Percentiles rank a stretch among this genome's conserved stretches.
Conservation (phyloP, 53 echinoderm and acorn worm genomes). For the Apostichopus leukothele region DNA sequence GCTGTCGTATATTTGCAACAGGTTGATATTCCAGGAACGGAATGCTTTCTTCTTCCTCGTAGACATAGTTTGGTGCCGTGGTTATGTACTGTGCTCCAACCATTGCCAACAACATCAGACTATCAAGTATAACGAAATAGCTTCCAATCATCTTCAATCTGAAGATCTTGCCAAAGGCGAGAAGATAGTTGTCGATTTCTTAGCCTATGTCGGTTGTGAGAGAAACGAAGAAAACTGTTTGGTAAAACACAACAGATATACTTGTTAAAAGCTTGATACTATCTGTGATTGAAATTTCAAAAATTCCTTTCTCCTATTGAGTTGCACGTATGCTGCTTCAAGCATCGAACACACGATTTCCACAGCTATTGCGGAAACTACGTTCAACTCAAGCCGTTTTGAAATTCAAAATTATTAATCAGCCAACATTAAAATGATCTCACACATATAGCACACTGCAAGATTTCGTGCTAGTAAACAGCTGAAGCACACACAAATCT, state of each 20-base stretch:
- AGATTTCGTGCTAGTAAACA: neutral
- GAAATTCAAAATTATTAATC: constrained; percentile 4
- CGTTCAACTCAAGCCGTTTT: constrained; percentile 3
- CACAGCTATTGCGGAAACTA: neutral
- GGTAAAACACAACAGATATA: neutral
- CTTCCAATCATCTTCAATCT: constrained; percentile 15
- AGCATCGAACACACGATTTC: neutral
- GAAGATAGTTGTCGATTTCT: neutral
- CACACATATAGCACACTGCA: neutral
- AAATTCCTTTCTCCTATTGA: neutral
- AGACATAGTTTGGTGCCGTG: neutral
- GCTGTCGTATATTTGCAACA: constrained; percentile 14
- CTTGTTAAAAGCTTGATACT: neutral
- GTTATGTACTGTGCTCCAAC: neutral
- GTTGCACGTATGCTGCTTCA: neutral
- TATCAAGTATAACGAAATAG: neutral
- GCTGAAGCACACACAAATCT: neutral
- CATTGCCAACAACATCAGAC: neutral
- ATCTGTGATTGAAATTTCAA: neutral
- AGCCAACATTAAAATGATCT: constrained; percentile 15
- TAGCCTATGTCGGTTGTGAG: neutral
- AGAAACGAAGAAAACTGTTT: neutral
- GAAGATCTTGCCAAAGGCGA: neutral
- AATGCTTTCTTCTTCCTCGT: neutral
- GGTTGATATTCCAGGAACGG: constrained; percentile 10